These are phyloP conservation scores for Wiebesia pumilae DNA, from an alignment of 1,140 invertebrate species.

Conservation along the genomic window DNA sequence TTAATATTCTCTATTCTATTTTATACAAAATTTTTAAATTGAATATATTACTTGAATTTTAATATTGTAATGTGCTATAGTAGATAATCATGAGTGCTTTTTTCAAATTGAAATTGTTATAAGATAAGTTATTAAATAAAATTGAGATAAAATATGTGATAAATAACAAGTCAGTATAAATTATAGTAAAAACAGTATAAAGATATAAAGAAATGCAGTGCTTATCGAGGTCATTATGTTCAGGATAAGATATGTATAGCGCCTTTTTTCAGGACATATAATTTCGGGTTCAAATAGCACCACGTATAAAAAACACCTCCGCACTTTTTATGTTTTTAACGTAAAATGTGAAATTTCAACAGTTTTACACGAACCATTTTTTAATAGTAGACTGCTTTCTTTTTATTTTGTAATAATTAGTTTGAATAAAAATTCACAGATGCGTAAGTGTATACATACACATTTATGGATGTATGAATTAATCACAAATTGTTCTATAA, in stretches of 20 bases:
- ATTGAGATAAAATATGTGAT: neutral
- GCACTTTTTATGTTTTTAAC: neutral
- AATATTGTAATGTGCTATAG: too few species aligned
- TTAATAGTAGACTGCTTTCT: too few species aligned
- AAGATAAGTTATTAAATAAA: neutral
- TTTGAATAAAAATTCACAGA: too few species aligned
- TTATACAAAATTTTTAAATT: too few species aligned
- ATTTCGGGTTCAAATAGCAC: conserved; percentile 1
- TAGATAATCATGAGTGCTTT: too few species aligned
- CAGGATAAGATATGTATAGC: neutral
- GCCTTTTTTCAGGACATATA: neutral
- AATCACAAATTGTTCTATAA: too few species aligned
- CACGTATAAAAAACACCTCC: neutral
- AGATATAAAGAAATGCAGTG: neutral
- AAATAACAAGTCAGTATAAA: neutral
- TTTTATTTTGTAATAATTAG: too few species aligned
- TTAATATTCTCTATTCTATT: too few species aligned
- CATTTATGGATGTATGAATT: too few species aligned
- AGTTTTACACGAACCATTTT: neutral
- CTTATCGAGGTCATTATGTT: neutral
- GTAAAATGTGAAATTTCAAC: neutral
- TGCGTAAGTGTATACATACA: too few species aligned
- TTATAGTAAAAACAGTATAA: neutral
- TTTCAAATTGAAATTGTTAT: neutral
- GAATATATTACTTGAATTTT: too few species aligned